A percentile compares a stretch with the other conserved stretches of the same genome.
phyloP scores from a whole-genome alignment of 2,888 invertebrate species.

The Geophilus truncorum region DNA sequence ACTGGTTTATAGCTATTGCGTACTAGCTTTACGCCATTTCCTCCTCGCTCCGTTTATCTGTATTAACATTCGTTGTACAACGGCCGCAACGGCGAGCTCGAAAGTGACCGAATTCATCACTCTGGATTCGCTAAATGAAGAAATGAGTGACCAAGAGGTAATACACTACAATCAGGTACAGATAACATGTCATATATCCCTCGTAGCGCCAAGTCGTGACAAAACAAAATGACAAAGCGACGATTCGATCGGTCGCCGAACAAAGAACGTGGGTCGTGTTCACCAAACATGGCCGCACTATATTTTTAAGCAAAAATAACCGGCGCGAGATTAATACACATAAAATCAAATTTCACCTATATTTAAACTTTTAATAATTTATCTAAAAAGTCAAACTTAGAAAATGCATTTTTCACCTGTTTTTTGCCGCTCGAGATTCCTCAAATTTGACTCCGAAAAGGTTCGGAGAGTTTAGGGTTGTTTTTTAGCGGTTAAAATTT shows the following conservation, averaged over 20 bases:
- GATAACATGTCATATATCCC: no score
- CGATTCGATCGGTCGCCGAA: background rate
- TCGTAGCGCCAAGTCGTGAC: background rate
- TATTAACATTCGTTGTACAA: background rate
- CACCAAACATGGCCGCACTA: background rate
- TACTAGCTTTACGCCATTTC: background rate
- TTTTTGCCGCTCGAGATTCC: no score
- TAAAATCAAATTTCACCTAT: no score
- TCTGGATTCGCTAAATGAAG: constrained; percentile 3
- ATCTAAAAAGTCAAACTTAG: no score
- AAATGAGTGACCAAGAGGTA: constrained; percentile 32
- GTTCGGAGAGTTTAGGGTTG: no score
- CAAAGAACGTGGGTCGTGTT: background rate
- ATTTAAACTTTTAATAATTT: no score
- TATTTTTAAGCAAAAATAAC: no score
- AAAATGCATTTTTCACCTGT: no score
- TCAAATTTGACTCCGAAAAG: no score
- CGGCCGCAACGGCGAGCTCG: constrained; percentile 27
- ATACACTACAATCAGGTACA: background rate
- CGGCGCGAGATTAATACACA: no score
- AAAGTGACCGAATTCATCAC: constrained; percentile 24
- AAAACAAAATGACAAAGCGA: background rate
- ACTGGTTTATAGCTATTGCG: background rate
- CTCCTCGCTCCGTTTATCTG: background rate
- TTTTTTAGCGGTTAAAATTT: no score